Evolutionary conservation across 1,140 invertebrate genomes (phyloP).

Genomic region (Macrobrachium nipponense): DNA sequence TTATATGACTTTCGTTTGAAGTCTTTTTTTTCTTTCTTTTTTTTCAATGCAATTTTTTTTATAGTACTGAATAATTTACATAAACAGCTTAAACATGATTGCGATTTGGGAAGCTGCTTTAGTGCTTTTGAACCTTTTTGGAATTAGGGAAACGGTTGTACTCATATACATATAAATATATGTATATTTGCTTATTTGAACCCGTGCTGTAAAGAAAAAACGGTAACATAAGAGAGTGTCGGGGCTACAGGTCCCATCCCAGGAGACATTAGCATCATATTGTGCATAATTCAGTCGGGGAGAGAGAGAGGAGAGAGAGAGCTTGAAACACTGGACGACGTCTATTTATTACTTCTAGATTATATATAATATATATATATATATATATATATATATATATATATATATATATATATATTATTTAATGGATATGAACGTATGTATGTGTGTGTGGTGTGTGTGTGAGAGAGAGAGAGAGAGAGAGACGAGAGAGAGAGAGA

Average conservation of each 20-base stretch:
- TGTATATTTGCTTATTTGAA: constrained; percentile 15
- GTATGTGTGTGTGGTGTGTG: not conserved
- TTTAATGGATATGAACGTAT: not conserved
- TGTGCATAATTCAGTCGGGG: too few species aligned
- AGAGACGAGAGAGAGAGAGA: too few species aligned
- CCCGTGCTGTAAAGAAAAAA: too few species aligned
- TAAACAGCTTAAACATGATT: not conserved
- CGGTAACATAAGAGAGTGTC: too few species aligned
- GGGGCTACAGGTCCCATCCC: too few species aligned
- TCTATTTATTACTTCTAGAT: too few species aligned
- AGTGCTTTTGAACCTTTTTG: not conserved
- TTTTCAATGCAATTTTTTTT: not conserved
- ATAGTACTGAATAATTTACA: not conserved
- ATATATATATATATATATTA: constrained; percentile 14
- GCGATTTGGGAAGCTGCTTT: not conserved
- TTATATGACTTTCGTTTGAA: not conserved
- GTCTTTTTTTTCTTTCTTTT: too few species aligned
- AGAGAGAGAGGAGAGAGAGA: too few species aligned
- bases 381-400: not conserved
- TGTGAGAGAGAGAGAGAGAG: too few species aligned
- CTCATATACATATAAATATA: constrained; percentile 28
- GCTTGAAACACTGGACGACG: too few species aligned
- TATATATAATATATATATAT: not conserved
- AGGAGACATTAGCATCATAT: too few species aligned
- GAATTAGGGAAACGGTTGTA: not conserved